These are phyloP conservation scores for Watsonalla cultraria DNA, from an alignment of 2,888 invertebrate species.

Conservation along the genomic window DNA sequence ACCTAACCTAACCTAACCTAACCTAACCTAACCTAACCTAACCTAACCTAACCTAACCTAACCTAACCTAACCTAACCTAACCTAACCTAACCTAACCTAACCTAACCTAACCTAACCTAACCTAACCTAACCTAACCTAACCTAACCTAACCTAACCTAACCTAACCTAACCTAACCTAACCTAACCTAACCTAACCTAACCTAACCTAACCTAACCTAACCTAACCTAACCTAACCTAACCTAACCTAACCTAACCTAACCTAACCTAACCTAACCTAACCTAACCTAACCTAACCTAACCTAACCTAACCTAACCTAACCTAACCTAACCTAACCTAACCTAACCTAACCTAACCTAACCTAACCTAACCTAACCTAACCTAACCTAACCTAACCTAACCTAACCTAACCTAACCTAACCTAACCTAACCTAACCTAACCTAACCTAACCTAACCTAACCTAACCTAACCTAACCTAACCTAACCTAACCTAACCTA, in stretches of 20 bases:
- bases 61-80: slow-evolving; percentile 18
- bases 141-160: slow-evolving; percentile 14
- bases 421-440: slow-evolving; percentile 10
- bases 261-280: slow-evolving; percentile 12
- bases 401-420: slow-evolving; percentile 7
- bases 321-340: slow-evolving; percentile 15
- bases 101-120: slow-evolving; percentile 19
- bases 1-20: slow-evolving; percentile 18
- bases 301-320: slow-evolving; percentile 12
- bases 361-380: slow-evolving; percentile 12
- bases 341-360: slow-evolving; percentile 16
- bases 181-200: slow-evolving; percentile 19
- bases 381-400: slow-evolving; percentile 9
- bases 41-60: slow-evolving; percentile 18
- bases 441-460: slow-evolving; percentile 8
- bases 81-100: slow-evolving; percentile 18
- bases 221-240: slow-evolving; percentile 10
- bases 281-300: slow-evolving; percentile 14
- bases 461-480: slow-evolving; percentile 12
- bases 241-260: slow-evolving; percentile 10
- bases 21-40: slow-evolving; percentile 19
- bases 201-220: slow-evolving; percentile 14
- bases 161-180: slow-evolving; percentile 20
- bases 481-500: slow-evolving; percentile 13
- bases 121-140: slow-evolving; percentile 16